These are phyloP conservation scores for Rhopalosiphum maidis DNA, from an alignment of 1,140 invertebrate genomes.

Conservation along the genomic window DNA sequence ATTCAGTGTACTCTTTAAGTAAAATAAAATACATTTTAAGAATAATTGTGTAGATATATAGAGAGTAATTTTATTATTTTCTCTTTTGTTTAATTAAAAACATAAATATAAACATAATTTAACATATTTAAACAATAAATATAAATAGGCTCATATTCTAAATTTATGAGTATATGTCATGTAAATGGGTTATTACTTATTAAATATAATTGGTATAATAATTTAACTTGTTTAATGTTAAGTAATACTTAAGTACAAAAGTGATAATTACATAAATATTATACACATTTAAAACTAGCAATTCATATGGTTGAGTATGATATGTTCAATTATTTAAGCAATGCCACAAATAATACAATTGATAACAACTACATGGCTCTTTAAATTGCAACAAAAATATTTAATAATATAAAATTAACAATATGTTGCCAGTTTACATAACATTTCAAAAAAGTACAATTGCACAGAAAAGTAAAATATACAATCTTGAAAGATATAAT, in stretches of 20 bases:
- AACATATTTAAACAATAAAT: too few species aligned
- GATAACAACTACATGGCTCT: background rate
- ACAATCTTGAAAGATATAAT: background rate
- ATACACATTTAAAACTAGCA: background rate
- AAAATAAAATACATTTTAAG: too few species aligned
- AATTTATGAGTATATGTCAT: too few species aligned
- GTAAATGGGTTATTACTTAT: too few species aligned
- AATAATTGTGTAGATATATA: too few species aligned
- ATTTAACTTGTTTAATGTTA: too few species aligned
- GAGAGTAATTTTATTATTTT: too few species aligned
- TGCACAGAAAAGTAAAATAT: background rate
- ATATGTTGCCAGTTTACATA: background rate
- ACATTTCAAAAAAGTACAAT: background rate
- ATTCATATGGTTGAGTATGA: background rate
- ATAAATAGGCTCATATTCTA: too few species aligned
- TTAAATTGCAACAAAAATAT: constrained; percentile 2
- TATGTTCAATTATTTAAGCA: constrained; percentile 18
- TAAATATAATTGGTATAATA: too few species aligned
- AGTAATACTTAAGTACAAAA: constrained; percentile 37
- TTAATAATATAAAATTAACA: background rate
- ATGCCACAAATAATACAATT: constrained; percentile 7
- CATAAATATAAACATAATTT: too few species aligned
- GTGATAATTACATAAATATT: background rate
- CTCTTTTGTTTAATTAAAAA: too few species aligned
- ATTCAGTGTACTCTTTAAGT: too few species aligned